These are phyloP conservation scores for Drosophila neoperkinsi DNA, from an alignment of 2,888 invertebrate genomes.

Conservation along the genomic window DNA sequence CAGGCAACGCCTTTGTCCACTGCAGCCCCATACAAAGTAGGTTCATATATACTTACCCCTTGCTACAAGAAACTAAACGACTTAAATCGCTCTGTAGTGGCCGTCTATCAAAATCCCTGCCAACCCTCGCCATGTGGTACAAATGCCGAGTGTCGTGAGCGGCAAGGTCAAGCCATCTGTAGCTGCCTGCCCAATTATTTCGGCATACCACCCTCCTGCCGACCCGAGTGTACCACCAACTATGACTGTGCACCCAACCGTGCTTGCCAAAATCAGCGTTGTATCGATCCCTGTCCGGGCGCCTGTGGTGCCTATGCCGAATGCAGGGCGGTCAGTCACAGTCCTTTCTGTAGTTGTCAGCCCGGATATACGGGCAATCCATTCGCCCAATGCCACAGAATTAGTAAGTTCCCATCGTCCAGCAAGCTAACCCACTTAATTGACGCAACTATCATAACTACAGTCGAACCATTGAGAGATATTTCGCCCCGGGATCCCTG, in stretches of 20 bases:
- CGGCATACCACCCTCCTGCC: constrained; percentile 91
- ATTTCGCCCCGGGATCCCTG: constrained; percentile 84
- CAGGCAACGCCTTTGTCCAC: constrained; percentile 90
- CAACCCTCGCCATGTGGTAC: constrained; percentile 91
- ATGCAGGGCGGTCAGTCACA: constrained; percentile 91
- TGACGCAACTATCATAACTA: constrained; percentile 8
- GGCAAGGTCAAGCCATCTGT: constrained; percentile 91
- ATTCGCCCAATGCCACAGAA: constrained; percentile 88
- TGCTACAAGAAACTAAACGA: constrained; percentile 12
- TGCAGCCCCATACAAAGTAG: constrained; percentile 85
- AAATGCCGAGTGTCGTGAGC: constrained; percentile 90
- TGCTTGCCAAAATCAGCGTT: constrained; percentile 93
- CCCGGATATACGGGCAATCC: constrained; percentile 90
- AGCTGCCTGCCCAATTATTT: constrained; percentile 90
- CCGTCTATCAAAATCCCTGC: constrained; percentile 88
- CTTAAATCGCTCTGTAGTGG: constrained; percentile 44
- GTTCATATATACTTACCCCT: constrained; percentile 57
- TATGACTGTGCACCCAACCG: constrained; percentile 90
- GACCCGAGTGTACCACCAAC: constrained; percentile 92
- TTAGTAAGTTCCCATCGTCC: constrained; percentile 81
- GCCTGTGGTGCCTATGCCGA: constrained; percentile 90
- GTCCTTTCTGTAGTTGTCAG: constrained; percentile 91
- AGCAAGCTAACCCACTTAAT: not conserved
- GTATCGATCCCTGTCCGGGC: constrained; percentile 91
- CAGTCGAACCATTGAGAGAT: constrained; percentile 79